A percentile compares a stretch with the other conserved stretches of the same genome.
Conservation (phyloP, 1,140 invertebrate genomes). For the Bombus superbus region DNA sequence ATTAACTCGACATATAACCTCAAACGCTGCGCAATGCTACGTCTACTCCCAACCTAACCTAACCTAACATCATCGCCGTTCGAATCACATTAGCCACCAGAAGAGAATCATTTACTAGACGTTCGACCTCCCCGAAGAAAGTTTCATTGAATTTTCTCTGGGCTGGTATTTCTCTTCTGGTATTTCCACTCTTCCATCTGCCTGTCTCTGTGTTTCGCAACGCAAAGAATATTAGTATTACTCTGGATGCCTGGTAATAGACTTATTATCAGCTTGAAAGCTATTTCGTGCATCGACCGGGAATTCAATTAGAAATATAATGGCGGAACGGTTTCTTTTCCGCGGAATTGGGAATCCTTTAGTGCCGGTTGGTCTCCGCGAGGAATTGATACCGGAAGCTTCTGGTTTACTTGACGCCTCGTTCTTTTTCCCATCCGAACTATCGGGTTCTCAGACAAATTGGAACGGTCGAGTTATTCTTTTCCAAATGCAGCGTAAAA, state of each 20-base stretch:
- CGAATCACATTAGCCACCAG: no score
- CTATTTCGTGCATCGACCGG: slow-evolving; percentile 17
- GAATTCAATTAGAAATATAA: slow-evolving; percentile 11
- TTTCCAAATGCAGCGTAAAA: no score
- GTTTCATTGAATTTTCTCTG: slow-evolving; percentile 34
- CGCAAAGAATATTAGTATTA: not conserved
- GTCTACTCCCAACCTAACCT: no score
- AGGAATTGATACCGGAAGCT: not conserved
- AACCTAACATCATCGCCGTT: no score
- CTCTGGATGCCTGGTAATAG: slow-evolving; percentile 15
- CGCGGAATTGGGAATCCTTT: not conserved
- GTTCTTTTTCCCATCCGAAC: not conserved
- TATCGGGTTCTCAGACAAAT: not conserved
- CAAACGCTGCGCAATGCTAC: no score
- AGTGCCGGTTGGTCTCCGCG: not conserved
- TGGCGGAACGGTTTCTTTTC: not conserved
- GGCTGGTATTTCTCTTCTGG: no score
- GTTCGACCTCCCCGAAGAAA: slow-evolving; percentile 3
- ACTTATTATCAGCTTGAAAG: slow-evolving; percentile 37
- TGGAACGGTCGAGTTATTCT: not conserved
- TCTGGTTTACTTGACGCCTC: not conserved
- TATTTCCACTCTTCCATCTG: not conserved
- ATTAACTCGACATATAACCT: no score
- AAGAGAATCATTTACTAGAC: no score
- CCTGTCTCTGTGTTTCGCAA: slow-evolving; percentile 10